Conservation (phyloP, 2,888 invertebrate genomes). For the Elysia crispata region DNA sequence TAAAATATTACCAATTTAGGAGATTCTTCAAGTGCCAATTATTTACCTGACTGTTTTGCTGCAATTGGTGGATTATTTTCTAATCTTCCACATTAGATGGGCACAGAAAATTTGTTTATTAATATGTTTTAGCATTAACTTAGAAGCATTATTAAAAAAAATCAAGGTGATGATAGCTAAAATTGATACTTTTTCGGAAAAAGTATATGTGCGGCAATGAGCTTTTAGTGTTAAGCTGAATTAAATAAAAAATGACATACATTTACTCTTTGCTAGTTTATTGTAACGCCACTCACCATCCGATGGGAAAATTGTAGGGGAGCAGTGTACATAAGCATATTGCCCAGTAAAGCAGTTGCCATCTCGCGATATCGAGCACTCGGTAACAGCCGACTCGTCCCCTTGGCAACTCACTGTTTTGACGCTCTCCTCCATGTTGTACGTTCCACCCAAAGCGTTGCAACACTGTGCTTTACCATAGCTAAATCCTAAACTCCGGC, state of each 20-base stretch:
- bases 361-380: slow-evolving; percentile 3
- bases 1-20: neutral
- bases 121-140: too few species aligned
- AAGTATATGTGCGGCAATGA: too few species aligned
- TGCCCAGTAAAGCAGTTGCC: slow-evolving; percentile 14
- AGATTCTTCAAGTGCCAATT: neutral
- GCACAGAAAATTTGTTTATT: too few species aligned
- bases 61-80: neutral
- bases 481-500: slow-evolving; percentile 61
- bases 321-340: slow-evolving; percentile 43
- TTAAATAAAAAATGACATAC: too few species aligned
- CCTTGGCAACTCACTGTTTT: slow-evolving; percentile 36
- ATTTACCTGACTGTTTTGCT: neutral
- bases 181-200: too few species aligned
- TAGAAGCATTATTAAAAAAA: too few species aligned
- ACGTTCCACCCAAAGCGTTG: slow-evolving; percentile 15
- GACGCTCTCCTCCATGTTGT: neutral
- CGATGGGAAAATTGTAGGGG: slow-evolving; percentile 20
- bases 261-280: too few species aligned
- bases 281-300: slow-evolving; percentile 31
- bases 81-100: too few species aligned
- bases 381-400: neutral
- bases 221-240: too few species aligned
- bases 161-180: too few species aligned
- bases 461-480: slow-evolving; percentile 56